Evolutionary conservation across 2,797 vertebrate species (phyloP).

Genomic region (Benthosema pterotum): DNA sequence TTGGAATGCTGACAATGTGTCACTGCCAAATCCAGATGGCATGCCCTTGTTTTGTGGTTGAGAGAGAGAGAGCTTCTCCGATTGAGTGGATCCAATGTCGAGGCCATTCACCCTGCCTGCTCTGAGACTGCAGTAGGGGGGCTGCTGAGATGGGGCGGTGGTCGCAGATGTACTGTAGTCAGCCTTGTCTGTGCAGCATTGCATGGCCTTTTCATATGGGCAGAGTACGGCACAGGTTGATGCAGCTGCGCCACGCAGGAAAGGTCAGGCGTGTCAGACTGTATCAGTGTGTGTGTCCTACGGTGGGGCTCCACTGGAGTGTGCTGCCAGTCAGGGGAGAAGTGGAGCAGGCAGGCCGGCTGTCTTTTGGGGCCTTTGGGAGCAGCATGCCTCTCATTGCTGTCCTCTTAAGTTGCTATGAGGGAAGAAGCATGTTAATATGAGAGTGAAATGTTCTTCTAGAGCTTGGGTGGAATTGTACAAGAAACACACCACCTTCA

Average conservation of each 20-base stretch:
- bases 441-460: slow-evolving; percentile 32
- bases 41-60: slow-evolving; percentile 49
- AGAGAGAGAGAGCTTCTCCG: slow-evolving; percentile 55
- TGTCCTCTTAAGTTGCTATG: slow-evolving; percentile 57
- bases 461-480: background rate
- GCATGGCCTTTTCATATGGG: slow-evolving; percentile 74
- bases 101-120: slow-evolving; percentile 45
- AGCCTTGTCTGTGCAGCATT: slow-evolving; percentile 47
- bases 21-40: slow-evolving; percentile 53
- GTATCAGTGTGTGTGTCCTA: slow-evolving; percentile 71
- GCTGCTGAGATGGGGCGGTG: slow-evolving; percentile 16
- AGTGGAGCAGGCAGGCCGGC: slow-evolving; percentile 48
- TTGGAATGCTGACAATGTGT: slow-evolving; percentile 41
- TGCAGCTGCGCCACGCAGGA: slow-evolving; percentile 57
- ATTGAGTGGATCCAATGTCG: slow-evolving; percentile 50
- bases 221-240: slow-evolving; percentile 38
- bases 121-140: slow-evolving; percentile 34
- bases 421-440: slow-evolving; percentile 48
- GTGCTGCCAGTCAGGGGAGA: slow-evolving; percentile 68
- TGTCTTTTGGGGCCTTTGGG: slow-evolving; percentile 49
- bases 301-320: slow-evolving; percentile 58
- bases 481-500: slow-evolving; percentile 12
- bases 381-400: slow-evolving; percentile 62
- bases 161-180: slow-evolving; percentile 3
- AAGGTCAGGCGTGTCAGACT: slow-evolving; percentile 81